These are phyloP conservation scores for Pemphigus obesinymphae DNA, from an alignment of 1,140 invertebrate species.

Conservation along the genomic window DNA sequence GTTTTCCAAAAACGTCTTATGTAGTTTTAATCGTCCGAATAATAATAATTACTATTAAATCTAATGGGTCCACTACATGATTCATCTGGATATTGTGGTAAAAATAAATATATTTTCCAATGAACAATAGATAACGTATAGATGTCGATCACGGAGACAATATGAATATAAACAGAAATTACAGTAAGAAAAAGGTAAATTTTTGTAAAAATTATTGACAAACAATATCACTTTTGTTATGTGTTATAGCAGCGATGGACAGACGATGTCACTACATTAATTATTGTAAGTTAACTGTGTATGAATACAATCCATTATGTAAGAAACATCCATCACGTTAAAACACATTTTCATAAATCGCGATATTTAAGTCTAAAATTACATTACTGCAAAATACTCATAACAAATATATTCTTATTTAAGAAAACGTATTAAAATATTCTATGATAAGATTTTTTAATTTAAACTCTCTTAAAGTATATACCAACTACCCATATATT, in stretches of 20 bases:
- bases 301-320: not conserved
- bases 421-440: not conserved
- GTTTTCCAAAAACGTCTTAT: constrained; percentile 1
- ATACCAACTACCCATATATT: too few species aligned
- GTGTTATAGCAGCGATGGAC: not conserved
- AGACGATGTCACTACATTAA: not conserved
- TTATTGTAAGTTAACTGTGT: not conserved
- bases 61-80: not conserved
- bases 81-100: not conserved
- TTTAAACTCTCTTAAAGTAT: too few species aligned
- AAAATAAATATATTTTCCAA: not conserved
- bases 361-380: not conserved
- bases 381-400: not conserved
- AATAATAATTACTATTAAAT: not conserved
- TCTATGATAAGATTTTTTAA: too few species aligned
- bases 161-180: not conserved
- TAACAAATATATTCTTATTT: not conserved
- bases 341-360: not conserved
- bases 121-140: not conserved
- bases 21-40: not conserved
- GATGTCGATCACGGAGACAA: not conserved
- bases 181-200: not conserved
- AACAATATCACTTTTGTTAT: not conserved
- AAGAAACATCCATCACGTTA: not conserved
- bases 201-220: not conserved